Base-by-base conservation (phyloP, 2,113 vertebrate species). In the Zapus hudsonius region DNA sequence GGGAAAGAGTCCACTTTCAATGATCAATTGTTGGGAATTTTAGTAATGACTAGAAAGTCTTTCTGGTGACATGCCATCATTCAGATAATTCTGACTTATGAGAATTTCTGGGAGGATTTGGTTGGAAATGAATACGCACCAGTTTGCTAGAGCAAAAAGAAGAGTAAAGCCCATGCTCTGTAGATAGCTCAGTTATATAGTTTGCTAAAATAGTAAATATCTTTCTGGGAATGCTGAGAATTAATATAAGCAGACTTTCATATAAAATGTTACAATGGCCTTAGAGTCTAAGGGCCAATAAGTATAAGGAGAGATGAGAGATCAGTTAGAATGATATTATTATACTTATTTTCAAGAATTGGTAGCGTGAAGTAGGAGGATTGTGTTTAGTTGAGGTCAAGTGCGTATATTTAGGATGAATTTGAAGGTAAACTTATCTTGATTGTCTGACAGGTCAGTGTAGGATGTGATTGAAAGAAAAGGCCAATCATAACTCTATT, bases 191-290 rank as follows among this genome's bases (percentile, higher is more conserved):
- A 15, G 76, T 72, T 22, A 44, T 0, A 12, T 52, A 5, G 20
- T 47, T 64, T 38, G 6, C 67, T 93, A 44, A 40, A 76, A 83
- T 57, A 89, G 15, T 86, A 94, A 84, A 0, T 36, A 87, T 66
- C 1, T 7, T 64, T 84, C 66, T 15, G 12, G 4, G 87, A 52
- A 92, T 27, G 67, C 22, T 7, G 0, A 73, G 3, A 76, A 76
- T 73, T 87, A 63, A 63, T 11, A 59, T 75, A 75, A 59, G 81
- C 11, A 47, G 5, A 73, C 5, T 87, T 87, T 57, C 0, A 47
- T 89, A 84, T 84, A 87, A 69, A 80, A 27, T 2, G 88, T 79
- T 36, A 86, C 27, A 79, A 52, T 89, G 29, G 5, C 25, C 89
- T 81, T 66, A 82, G 63, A 55, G 2, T 40, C 25, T 3, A 81